Conservation (phyloP, 2,888 invertebrate species). For the Alloscopus bannaensis region DNA sequence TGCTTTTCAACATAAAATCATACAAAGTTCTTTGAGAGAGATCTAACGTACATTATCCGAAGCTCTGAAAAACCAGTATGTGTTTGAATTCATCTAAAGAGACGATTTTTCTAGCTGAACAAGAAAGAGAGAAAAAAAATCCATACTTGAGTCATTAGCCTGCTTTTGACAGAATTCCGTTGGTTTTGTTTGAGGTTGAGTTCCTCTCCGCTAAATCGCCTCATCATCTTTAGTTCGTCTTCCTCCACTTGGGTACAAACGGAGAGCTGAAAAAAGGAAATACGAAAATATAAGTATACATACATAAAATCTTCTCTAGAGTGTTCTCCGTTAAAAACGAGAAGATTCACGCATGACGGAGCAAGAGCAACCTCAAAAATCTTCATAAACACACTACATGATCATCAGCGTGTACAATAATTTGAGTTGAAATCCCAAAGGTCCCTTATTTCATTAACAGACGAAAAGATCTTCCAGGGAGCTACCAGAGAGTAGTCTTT, state of each 20-base stretch:
- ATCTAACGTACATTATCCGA: no score
- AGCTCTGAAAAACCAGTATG: conserved; percentile 2
- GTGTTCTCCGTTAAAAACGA: not conserved
- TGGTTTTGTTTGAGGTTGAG: conserved; percentile 27
- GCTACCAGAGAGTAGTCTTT: no score
- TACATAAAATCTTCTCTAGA: no score
- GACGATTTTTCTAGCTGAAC: no score
- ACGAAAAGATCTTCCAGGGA: not conserved
- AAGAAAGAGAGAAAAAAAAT: conserved; percentile 24
- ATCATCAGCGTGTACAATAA: conserved; percentile 17
- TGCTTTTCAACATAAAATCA: no score
- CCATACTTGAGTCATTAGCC: conserved; percentile 35
- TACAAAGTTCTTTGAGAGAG: no score
- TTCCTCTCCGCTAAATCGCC: conserved; percentile 15
- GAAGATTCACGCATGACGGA: not conserved
- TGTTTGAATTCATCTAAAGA: no score
- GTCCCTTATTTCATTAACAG: conserved; percentile 43
- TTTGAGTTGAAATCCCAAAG: conserved; percentile 23
- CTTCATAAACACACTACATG: conserved; percentile 18
- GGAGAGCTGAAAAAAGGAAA: not conserved
- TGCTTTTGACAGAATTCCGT: conserved; percentile 50
- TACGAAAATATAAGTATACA: no score
- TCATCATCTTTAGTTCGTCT: conserved; percentile 23
- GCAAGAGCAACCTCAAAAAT: not conserved
- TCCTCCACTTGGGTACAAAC: not conserved